These are phyloP conservation scores for Pluvialis apricaria DNA, from an alignment of 2,113 vertebrate genomes.

Conservation along the genomic window DNA sequence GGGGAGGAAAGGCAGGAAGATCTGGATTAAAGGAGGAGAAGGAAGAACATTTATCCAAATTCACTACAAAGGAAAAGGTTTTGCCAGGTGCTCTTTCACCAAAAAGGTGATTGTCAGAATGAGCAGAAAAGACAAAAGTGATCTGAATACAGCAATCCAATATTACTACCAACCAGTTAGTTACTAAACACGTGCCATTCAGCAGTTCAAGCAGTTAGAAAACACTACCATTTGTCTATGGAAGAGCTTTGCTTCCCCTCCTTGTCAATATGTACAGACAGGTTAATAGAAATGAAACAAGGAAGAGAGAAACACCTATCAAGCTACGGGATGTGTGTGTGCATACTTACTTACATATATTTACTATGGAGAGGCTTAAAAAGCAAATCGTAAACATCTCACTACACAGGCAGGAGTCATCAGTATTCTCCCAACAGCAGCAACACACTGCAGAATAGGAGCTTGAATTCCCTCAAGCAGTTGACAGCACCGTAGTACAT, in stretches of 20 bases:
- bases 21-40: not conserved
- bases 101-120: not conserved
- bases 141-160: not conserved
- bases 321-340: not conserved
- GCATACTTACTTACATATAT: not conserved
- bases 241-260: not conserved
- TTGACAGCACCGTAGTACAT: not conserved
- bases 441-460: not conserved
- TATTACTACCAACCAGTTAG: not conserved
- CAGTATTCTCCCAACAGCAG: not conserved
- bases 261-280: rapidly evolving
- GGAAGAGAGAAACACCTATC: not conserved
- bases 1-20: not conserved
- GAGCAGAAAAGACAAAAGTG: not conserved
- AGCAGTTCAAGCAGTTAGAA: not conserved
- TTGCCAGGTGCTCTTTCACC: not conserved
- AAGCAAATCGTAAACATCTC: not conserved
- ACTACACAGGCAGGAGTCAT: not conserved
- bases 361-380: not conserved
- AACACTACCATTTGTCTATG: not conserved
- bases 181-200: not conserved
- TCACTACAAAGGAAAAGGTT: not conserved
- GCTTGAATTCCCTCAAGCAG: not conserved
- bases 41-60: not conserved
- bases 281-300: not conserved